Conservation (phyloP, 2,797 vertebrate genomes). For the Sebastes taczanowskii region DNA sequence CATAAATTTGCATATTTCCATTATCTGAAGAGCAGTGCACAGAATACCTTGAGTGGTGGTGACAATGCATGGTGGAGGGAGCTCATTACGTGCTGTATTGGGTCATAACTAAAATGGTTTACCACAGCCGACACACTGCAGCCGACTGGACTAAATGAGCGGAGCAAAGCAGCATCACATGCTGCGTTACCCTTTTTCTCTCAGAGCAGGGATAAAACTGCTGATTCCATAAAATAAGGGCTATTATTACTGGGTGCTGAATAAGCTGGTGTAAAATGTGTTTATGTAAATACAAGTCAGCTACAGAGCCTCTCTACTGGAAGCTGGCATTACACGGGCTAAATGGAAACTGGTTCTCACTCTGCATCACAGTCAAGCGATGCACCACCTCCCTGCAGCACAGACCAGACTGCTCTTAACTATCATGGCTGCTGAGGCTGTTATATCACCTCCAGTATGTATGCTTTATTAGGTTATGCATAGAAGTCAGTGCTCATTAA, state of each 20-base stretch:
- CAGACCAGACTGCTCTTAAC: constrained; percentile 21
- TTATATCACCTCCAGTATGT: neutral
- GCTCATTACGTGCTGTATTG: constrained; percentile 29
- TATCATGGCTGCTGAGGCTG: constrained; percentile 1
- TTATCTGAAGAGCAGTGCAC: constrained; percentile 33
- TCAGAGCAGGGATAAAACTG: constrained; percentile 44
- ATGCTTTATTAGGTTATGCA: neutral
- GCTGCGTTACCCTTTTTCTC: constrained; percentile 18
- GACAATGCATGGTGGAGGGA: constrained; percentile 16
- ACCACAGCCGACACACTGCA: constrained; percentile 1
- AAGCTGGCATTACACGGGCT: neutral
- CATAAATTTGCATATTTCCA: constrained; percentile 42
- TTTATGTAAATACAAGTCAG: constrained; percentile 63
- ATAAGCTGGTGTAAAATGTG: constrained; percentile 75
- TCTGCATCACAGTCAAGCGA: constrained; percentile 24
- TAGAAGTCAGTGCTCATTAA: constrained; percentile 1
- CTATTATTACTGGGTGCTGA: constrained; percentile 68
- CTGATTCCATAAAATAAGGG: constrained; percentile 72
- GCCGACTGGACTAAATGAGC: constrained; percentile 33
- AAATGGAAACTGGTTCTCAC: constrained; percentile 27
- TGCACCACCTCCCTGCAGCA: constrained; percentile 12
- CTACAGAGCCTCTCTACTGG: neutral
- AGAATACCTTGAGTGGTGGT: constrained; percentile 4
- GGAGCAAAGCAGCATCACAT: constrained; percentile 15
- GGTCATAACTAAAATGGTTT: constrained; percentile 38